Percentiles rank a stretch among this genome's conserved stretches.
Evolutionary conservation across 2,888 invertebrate species (phyloP).

Genomic region (Drosophila longiperda): DNA sequence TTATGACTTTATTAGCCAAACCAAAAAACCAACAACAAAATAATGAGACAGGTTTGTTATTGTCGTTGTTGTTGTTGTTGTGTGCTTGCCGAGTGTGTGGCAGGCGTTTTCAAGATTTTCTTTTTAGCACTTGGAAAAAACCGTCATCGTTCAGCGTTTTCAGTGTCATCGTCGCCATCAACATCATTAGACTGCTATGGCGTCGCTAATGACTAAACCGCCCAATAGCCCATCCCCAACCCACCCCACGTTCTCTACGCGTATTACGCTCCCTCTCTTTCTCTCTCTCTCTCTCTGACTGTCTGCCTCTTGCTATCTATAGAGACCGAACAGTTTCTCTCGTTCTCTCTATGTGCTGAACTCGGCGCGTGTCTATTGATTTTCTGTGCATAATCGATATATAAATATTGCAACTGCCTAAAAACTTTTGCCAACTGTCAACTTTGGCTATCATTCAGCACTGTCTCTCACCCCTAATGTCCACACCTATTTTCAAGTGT

Average conservation of each 20-base stretch:
- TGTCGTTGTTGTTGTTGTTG: constrained; percentile 4
- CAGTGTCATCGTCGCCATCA: constrained; percentile 20
- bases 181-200: constrained; percentile 28
- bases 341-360: constrained; percentile 1
- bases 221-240: constrained; percentile 7
- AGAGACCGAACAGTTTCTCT: neutral
- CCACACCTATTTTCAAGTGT: constrained; percentile 44
- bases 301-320: constrained; percentile 5
- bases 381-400: constrained; percentile 68
- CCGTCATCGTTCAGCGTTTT: constrained; percentile 28
- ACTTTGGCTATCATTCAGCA: constrained; percentile 32
- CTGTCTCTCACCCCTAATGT: neutral
- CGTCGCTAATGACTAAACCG: constrained; percentile 57
- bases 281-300: neutral
- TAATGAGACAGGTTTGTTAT: constrained; percentile 53
- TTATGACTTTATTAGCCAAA: constrained; percentile 58
- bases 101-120: constrained; percentile 51
- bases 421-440: constrained; percentile 62
- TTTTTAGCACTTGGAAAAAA: constrained; percentile 39
- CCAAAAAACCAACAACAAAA: constrained; percentile 30
- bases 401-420: constrained; percentile 62
- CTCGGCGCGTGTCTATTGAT: constrained; percentile 62
- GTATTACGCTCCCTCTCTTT: neutral
- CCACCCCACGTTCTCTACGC: neutral
- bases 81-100: constrained; percentile 23